Evolutionary conservation across 1,140 invertebrate genomes (phyloP).

Genomic region (Episyrphus balteatus): DNA sequence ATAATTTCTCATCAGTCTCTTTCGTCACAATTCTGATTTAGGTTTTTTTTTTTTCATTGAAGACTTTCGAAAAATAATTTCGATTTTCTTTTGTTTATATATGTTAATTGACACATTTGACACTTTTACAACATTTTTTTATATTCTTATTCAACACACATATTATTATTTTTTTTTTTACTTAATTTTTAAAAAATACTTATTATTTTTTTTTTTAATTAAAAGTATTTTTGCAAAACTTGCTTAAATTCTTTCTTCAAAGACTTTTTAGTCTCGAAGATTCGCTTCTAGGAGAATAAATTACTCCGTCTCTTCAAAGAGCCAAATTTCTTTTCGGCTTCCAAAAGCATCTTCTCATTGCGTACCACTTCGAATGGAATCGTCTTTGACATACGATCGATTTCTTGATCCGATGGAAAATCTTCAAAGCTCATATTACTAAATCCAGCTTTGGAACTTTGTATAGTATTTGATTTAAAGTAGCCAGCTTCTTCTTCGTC

Average conservation of each 20-base stretch:
- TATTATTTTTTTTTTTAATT: too few relatives aligned
- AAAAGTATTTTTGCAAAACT: slow-evolving; percentile 7
- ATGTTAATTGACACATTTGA: too few relatives aligned
- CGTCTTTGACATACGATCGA: slow-evolving; percentile 32
- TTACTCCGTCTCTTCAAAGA: slow-evolving; percentile 55
- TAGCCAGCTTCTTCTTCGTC: slow-evolving; percentile 13
- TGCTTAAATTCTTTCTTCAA: slow-evolving; percentile 10
- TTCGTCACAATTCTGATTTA: too few relatives aligned
- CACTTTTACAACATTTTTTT: too few relatives aligned
- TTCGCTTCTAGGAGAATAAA: slow-evolving; percentile 45
- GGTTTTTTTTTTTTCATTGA: too few relatives aligned
- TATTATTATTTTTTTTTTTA: too few relatives aligned
- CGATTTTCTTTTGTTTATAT: too few relatives aligned
- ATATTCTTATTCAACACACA: too few relatives aligned
- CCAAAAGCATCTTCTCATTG: slow-evolving; percentile 38
- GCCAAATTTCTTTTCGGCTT: slow-evolving; percentile 50
- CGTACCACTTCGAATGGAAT: slow-evolving; percentile 55
- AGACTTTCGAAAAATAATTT: too few relatives aligned
- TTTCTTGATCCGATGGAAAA: slow-evolving; percentile 54
- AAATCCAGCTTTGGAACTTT: slow-evolving; percentile 46
- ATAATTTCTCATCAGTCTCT: too few relatives aligned
- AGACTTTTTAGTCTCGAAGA: slow-evolving; percentile 6
- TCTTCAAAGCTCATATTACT: slow-evolving; percentile 74
- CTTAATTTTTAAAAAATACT: too few relatives aligned
- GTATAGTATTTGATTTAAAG: slow-evolving; percentile 34